Percentiles rank a stretch among this genome's conserved stretches.
phyloP scores from a whole-genome alignment of 92 coral and sea anemone species.

The Galaxea fascicularis region DNA sequence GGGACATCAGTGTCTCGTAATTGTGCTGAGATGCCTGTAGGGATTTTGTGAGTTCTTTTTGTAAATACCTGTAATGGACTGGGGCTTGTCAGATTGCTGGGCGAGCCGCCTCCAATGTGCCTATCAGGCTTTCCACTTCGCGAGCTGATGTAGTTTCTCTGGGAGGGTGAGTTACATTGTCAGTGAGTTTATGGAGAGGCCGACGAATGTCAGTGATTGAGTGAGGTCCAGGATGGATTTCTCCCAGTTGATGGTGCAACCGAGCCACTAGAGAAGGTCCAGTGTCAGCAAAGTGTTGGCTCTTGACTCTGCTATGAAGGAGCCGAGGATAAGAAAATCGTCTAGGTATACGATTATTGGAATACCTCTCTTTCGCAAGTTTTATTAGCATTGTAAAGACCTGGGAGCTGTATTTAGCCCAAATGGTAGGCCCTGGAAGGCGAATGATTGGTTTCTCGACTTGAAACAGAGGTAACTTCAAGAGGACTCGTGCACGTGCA shows the following conservation, averaged over 20 bases:
- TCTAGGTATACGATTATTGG: conserved; percentile 36
- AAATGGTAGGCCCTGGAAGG: conserved; percentile 51
- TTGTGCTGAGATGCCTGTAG: conserved; percentile 29
- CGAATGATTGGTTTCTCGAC: conserved; percentile 14
- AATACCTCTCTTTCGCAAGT: conserved; percentile 20
- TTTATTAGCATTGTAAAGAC: conserved; percentile 46
- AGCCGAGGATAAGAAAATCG: conserved; percentile 39
- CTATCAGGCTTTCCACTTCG: conserved; percentile 30
- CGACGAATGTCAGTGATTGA: conserved; percentile 22
- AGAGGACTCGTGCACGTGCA: conserved; percentile 32
- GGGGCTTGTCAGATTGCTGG: conserved; percentile 50
- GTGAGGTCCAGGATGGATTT: conserved; percentile 35
- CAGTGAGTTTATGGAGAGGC: conserved; percentile 36
- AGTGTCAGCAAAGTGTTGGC: conserved; percentile 25
- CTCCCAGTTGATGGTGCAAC: conserved; percentile 39
- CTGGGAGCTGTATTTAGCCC: conserved; percentile 58
- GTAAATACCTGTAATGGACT: conserved; percentile 35
- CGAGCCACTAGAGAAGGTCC: conserved; percentile 41
- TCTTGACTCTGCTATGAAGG: conserved; percentile 16
- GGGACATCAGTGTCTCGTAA: conserved; percentile 30
- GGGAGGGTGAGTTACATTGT: conserved; percentile 38
- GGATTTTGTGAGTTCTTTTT: conserved; percentile 41
- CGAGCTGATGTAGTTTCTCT: conserved; percentile 11
- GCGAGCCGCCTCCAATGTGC: conserved; percentile 42
- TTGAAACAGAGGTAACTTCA: conserved; percentile 26